A percentile compares a stretch with the other conserved stretches of the same genome.
Evolutionary conservation across 30 jellyfish, hydroid and myxozoan species (phyloP).

Genomic region (Turritopsis dohrnii): DNA sequence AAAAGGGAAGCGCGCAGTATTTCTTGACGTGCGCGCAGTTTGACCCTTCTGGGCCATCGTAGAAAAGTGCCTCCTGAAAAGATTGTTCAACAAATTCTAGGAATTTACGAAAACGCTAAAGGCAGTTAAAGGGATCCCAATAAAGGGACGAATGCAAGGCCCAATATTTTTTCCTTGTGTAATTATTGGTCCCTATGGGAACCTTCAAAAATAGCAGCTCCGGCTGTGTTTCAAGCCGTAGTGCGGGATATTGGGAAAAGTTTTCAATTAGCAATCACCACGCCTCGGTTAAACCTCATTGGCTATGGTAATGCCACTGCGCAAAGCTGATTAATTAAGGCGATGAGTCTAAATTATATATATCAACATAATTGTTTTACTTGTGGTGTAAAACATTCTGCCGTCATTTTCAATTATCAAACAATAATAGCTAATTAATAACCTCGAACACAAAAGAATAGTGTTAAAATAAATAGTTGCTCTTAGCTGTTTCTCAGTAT

Average conservation of each 20-base stretch:
- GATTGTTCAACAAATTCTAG: constrained; percentile 13
- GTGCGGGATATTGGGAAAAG: constrained; percentile 97
- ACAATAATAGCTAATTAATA: too few species aligned
- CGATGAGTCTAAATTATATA: too few species aligned
- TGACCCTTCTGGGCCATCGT: too few species aligned
- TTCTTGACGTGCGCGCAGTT: too few species aligned
- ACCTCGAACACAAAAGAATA: too few species aligned
- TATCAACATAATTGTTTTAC: not conserved
- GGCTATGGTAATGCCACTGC: constrained; percentile 99
- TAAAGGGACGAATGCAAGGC: not conserved
- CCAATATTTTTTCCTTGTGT: not conserved
- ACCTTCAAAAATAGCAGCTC: constrained; percentile 92
- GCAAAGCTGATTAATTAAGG: too few species aligned
- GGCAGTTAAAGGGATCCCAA: not conserved
- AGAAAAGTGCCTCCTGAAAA: not conserved
- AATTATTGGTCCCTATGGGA: constrained; percentile 42
- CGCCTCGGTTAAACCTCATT: constrained; percentile 96
- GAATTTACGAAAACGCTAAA: constrained; percentile 23
- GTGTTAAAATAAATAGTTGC: too few species aligned
- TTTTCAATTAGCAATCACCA: constrained; percentile 97
- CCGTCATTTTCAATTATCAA: not conserved
- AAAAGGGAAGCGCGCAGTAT: too few species aligned
- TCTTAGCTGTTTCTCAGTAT: too few species aligned
- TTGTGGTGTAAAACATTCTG: not conserved
- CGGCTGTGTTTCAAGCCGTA: constrained; percentile 84